Conservation (phyloP, 2,113 vertebrate genomes). For the Bubo bubo region DNA sequence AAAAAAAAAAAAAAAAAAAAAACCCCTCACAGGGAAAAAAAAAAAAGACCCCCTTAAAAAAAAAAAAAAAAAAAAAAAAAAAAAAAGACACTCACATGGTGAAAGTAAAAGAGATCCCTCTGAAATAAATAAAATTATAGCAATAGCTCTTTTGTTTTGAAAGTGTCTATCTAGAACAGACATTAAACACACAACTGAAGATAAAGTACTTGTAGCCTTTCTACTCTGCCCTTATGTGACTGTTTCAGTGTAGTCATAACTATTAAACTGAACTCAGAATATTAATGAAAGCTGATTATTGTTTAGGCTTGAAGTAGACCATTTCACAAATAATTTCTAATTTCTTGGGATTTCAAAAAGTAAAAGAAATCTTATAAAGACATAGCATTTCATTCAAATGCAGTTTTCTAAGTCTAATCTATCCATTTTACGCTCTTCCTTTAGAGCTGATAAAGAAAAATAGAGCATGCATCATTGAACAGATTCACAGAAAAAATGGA, state of each 20-base stretch:
- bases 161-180: background rate
- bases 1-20: rapidly evolving
- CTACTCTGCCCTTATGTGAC: background rate
- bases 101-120: background rate
- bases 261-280: background rate
- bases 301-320: background rate
- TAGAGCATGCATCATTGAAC: background rate
- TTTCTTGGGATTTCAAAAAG: background rate
- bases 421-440: background rate
- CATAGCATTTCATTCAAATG: background rate
- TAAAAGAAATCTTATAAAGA: background rate
- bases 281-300: background rate
- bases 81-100: background rate
- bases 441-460: background rate
- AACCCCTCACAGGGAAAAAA: no score
- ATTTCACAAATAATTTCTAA: background rate
- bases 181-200: background rate
- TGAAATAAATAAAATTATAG: background rate
- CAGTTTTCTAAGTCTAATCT: background rate
- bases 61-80: background rate
- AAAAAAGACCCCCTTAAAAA: no score
- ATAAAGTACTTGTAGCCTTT: background rate
- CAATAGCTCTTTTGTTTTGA: background rate
- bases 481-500: background rate
- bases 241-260: background rate